Base-by-base conservation (phyloP, 2,797 vertebrate genomes). In the Coreius guichenoti region DNA sequence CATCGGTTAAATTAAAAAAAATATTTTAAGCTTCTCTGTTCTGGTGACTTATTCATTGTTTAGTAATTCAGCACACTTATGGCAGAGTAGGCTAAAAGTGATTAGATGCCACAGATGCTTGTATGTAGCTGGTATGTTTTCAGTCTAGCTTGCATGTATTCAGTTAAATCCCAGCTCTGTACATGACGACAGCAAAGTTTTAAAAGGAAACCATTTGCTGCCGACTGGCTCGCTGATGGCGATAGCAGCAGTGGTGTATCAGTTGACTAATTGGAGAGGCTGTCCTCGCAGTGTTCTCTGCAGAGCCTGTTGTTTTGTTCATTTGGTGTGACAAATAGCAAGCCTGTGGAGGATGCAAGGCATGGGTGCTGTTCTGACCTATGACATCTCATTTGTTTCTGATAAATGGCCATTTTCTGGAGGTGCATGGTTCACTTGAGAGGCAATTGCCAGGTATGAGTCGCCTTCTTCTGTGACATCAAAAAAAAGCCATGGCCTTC, bases 241-340 rank as follows among this genome's bases (percentile, higher is more conserved):
- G 86, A 36, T 72, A 80, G 82, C 87, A 74, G 75, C 74, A 81
- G 87, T 83, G 75, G 76, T 83, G 78, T 86, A 84, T 88, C 87
- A 80, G 88, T 80, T 89, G 87, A 85, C 89, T 90, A 90, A 90
- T 90, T 90, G 87, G 90, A 83, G 78, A 85, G 90, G 89, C 90
- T 84, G 84, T 88, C 45, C 85, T 84, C 84, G 33, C 68, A 33
- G 87, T 67, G 84, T 81, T 88, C 84, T 69, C 78, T 83, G 72
- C 87, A 79, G 86, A 90, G 90, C 87, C 90, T 67, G 72, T 88
- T 94, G 86, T 93, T 90, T 89, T 88, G 84, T 90, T 90, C 91
- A 85, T 93, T 94, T 91, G 87, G 83, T 89, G 6, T 92, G 93
- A 93, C 92, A 94, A 93, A 93, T 90, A 89, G 80, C 23, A 14